phyloP scores from a whole-genome alignment of 2,113 vertebrate genomes.

The Zonotrichia leucophrys region DNA sequence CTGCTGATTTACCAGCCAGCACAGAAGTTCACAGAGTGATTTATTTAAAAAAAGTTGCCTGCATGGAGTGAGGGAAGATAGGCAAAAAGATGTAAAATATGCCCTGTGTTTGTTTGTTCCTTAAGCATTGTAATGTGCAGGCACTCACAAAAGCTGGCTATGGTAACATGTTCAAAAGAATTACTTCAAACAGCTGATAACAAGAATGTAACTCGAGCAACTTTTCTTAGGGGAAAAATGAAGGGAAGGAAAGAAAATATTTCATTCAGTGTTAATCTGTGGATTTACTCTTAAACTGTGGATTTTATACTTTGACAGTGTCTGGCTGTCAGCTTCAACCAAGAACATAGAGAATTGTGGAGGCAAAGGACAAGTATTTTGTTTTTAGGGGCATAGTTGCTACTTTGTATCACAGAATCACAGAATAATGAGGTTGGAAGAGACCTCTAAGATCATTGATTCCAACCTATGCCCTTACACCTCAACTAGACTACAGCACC shows the following conservation, averaged over 20 bases:
- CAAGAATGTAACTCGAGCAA: background rate
- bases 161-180: background rate
- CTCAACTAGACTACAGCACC: too few species aligned
- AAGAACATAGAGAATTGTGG: background rate
- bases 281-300: background rate
- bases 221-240: background rate
- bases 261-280: background rate
- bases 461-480: too few species aligned
- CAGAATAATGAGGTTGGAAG: too few species aligned
- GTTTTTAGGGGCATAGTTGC: background rate
- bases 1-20: background rate
- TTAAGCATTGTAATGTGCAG: background rate
- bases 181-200: background rate
- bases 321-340: background rate
- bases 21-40: background rate
- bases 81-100: background rate
- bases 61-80: background rate
- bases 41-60: background rate
- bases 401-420: background rate
- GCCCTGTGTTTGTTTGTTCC: background rate
- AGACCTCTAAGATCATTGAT: too few species aligned
- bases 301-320: background rate
- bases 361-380: background rate
- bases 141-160: background rate
- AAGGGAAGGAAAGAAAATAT: background rate